phyloP scores from a whole-genome alignment of 2,888 invertebrate genomes.

The Xylocampa areola region DNA sequence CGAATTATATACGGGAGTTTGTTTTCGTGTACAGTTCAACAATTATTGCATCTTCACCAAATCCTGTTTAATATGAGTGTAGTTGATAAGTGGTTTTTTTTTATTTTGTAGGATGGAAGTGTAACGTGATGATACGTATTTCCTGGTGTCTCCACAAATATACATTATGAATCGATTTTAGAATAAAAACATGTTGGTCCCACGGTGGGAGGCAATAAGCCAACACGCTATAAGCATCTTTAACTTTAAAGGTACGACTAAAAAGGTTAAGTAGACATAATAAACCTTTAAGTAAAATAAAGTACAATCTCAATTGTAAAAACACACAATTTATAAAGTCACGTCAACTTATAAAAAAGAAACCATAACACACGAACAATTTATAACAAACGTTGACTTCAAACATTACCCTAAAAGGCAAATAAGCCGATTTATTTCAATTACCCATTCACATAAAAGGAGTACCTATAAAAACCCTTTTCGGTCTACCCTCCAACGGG shows the following conservation, averaged over 20 bases:
- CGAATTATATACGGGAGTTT: background rate
- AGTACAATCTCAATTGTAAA: background rate
- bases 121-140: too few species aligned
- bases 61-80: too few species aligned
- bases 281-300: too few species aligned
- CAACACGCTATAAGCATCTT: background rate
- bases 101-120: too few species aligned
- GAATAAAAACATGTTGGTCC: slow-evolving; percentile 18
- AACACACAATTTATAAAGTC: slow-evolving; percentile 13
- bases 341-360: slow-evolving; percentile 38
- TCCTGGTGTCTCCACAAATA: too few species aligned
- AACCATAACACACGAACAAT: slow-evolving; percentile 49
- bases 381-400: slow-evolving; percentile 57
- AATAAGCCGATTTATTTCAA: slow-evolving; percentile 61
- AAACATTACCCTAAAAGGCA: slow-evolving; percentile 41
- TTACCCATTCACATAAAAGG: slow-evolving; percentile 57
- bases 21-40: background rate
- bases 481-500: slow-evolving; percentile 50
- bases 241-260: too few species aligned
- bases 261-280: too few species aligned
- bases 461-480: slow-evolving; percentile 59
- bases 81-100: too few species aligned
- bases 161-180: too few species aligned
- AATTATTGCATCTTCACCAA: slow-evolving; percentile 7
- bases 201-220: slow-evolving; percentile 1